Evolutionary conservation across 2,888 invertebrate genomes (phyloP).

Genomic region (Tetrapedia diversipes): DNA sequence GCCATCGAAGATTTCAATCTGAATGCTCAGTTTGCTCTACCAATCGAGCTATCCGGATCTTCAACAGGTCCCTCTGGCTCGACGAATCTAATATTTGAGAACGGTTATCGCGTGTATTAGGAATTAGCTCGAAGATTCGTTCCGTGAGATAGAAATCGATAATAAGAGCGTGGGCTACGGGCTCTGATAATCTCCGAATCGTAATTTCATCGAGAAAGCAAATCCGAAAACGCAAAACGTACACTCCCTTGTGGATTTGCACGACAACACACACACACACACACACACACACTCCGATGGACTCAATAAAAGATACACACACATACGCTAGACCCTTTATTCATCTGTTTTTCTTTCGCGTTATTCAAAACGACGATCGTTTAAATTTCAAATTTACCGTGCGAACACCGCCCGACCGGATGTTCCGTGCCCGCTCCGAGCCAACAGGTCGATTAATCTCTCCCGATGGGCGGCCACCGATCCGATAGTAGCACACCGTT

Average conservation of each 20-base stretch:
- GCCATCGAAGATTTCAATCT: background rate
- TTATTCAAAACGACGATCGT: background rate
- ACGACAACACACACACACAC: no score
- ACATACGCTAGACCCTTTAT: background rate
- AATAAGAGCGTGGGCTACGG: constrained; percentile 7
- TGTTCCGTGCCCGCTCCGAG: background rate
- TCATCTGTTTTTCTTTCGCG: background rate
- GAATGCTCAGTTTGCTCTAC: background rate
- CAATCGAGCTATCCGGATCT: background rate
- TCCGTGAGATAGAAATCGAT: background rate
- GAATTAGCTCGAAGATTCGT: no score
- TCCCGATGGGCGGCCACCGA: background rate
- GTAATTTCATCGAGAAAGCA: background rate
- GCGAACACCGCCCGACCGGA: constrained; percentile 9
- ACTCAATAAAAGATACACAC: constrained; percentile 8
- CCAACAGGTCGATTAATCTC: constrained; percentile 27
- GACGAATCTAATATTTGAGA: constrained; percentile 16
- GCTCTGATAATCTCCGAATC: background rate
- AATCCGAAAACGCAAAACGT: background rate
- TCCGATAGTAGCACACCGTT: constrained; percentile 15
- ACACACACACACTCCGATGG: no score
- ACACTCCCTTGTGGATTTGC: no score
- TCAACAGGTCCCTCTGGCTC: constrained; percentile 2
- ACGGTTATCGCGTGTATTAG: background rate
- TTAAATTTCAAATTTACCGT: constrained; percentile 15